Evolutionary conservation across 2,888 invertebrate genomes (phyloP).

Genomic region (Aphodius granarius): DNA sequence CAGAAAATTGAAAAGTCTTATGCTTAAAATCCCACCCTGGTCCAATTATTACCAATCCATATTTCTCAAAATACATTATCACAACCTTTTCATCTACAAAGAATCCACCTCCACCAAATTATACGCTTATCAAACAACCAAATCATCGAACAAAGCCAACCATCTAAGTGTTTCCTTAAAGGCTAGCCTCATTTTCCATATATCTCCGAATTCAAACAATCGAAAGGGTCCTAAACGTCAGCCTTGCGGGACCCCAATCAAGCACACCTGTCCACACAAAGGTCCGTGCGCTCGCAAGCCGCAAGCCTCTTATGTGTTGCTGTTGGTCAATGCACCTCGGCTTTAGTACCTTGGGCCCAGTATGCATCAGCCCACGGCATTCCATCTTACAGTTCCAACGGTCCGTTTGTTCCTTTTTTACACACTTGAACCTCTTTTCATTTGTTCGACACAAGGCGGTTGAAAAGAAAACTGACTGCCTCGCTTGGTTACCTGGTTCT

Average conservation of each 20-base stretch:
- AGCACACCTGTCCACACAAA: slow-evolving; percentile 9
- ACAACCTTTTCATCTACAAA: neutral
- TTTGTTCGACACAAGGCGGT: neutral
- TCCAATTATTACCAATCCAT: no score
- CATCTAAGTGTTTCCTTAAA: neutral
- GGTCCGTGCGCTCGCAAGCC: slow-evolving; percentile 6
- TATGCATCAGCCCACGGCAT: neutral
- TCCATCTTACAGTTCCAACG: slow-evolving; percentile 7
- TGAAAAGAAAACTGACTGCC: neutral
- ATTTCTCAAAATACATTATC: no score
- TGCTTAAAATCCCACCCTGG: no score
- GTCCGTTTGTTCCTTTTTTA: slow-evolving; percentile 10
- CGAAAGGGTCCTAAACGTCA: neutral
- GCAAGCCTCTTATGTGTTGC: slow-evolving; percentile 1
- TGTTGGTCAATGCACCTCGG: slow-evolving; percentile 6
- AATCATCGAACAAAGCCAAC: neutral
- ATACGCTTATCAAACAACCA: neutral
- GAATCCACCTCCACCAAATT: neutral
- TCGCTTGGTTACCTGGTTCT: neutral
- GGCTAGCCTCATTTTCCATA: neutral
- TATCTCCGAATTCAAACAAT: neutral
- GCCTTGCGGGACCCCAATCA: slow-evolving; percentile 1
- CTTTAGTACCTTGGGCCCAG: neutral
- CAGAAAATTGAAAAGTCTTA: no score
- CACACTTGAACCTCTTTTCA: slow-evolving; percentile 1